Conservation (phyloP, 2,888 invertebrate species). For the Gastracanthus pulcherrimus region DNA sequence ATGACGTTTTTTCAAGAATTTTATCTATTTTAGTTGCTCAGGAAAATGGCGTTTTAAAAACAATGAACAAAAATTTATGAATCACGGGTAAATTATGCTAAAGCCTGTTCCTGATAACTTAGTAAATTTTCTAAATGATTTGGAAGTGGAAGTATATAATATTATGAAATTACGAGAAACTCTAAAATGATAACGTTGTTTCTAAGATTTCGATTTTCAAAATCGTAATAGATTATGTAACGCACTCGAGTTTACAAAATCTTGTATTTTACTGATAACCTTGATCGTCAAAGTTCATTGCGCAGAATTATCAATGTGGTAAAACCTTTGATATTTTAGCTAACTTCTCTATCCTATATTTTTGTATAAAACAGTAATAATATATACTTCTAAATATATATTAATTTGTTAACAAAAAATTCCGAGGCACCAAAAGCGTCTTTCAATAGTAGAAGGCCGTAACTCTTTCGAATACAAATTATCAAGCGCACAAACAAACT, state of each 20-base stretch:
- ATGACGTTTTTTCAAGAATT: background rate
- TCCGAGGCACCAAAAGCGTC: background rate
- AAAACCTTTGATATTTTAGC: background rate
- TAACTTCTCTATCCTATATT: background rate
- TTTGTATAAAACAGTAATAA: background rate
- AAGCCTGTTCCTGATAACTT: background rate
- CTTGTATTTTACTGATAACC: conserved; percentile 52
- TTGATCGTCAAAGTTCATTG: conserved; percentile 31
- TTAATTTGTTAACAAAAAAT: background rate
- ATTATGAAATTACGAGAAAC: too few species aligned
- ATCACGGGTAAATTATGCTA: background rate
- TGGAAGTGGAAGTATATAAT: too few species aligned
- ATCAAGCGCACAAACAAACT: background rate
- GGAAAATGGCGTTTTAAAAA: background rate
- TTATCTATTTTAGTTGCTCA: background rate
- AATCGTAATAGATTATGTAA: background rate
- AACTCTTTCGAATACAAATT: conserved; percentile 3
- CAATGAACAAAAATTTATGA: background rate
- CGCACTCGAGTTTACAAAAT: background rate
- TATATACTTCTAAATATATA: background rate
- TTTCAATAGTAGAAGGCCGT: background rate
- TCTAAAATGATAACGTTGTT: background rate
- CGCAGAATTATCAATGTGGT: conserved; percentile 8
- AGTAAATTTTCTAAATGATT: background rate
- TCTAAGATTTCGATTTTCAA: background rate